phyloP scores from a whole-genome alignment of 1,140 invertebrate genomes.

The Lycorma delicatula region DNA sequence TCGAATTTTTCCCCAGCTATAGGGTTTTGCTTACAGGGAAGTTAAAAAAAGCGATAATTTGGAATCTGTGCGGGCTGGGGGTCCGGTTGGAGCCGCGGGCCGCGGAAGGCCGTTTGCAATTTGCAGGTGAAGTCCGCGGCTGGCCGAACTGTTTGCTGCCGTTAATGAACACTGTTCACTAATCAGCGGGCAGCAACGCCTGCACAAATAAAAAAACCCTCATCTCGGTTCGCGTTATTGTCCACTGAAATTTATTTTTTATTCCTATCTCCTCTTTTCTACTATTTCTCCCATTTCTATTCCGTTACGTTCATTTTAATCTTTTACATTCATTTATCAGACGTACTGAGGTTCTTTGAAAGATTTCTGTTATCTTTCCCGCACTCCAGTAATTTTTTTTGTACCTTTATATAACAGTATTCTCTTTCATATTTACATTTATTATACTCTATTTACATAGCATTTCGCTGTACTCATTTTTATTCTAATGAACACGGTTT shows the following conservation, averaged over 20 bases:
- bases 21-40: not conserved
- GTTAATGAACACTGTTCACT: not conserved
- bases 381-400: no score
- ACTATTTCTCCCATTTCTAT: not conserved
- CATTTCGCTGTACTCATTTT: no score
- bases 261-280: not conserved
- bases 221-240: not conserved
- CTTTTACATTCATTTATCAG: conserved; percentile 5
- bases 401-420: no score
- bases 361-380: no score
- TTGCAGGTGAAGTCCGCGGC: conserved; percentile 2
- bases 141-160: not conserved
- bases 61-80: not conserved
- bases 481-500: no score
- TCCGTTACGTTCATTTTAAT: conserved; percentile 1
- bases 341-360: no score
- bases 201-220: not conserved
- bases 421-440: no score
- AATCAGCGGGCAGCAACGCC: not conserved
- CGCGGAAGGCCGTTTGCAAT: no score
- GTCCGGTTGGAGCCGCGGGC: no score
- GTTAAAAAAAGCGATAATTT: not conserved
- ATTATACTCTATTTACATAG: no score
- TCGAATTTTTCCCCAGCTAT: no score
- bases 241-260: conserved; percentile 7